These are phyloP conservation scores for Berghia stephanieae DNA, from an alignment of 1,140 invertebrate species.

Conservation along the genomic window DNA sequence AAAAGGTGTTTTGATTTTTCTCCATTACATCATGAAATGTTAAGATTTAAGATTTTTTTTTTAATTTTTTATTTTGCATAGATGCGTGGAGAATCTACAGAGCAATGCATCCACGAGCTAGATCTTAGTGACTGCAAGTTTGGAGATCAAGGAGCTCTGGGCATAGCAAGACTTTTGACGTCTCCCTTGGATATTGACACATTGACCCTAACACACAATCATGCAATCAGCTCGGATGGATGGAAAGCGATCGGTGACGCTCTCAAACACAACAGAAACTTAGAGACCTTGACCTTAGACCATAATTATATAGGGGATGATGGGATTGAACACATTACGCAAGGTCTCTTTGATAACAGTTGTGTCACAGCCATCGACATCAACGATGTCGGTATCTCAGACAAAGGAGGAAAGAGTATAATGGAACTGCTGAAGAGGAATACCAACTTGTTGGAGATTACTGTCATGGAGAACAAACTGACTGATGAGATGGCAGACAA, in stretches of 20 bases:
- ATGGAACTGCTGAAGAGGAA: constrained; percentile 50
- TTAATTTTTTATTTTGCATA: constrained; percentile 21
- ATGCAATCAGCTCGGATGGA: constrained; percentile 33
- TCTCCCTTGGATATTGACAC: constrained; percentile 42
- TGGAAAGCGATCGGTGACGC: constrained; percentile 49
- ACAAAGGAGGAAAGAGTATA: constrained; percentile 42
- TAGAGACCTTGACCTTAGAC: constrained; percentile 46
- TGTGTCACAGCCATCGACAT: constrained; percentile 44
- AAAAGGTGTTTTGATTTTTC: too few relatives aligned
- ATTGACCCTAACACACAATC: constrained; percentile 48
- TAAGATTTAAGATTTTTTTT: neutral
- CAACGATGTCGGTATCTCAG: constrained; percentile 42
- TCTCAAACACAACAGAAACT: constrained; percentile 43
- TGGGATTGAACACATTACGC: constrained; percentile 39
- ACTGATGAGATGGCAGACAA: constrained; percentile 37
- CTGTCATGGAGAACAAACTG: constrained; percentile 46
- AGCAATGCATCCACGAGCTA: constrained; percentile 33
- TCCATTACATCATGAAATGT: too few relatives aligned
- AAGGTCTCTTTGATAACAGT: constrained; percentile 42
- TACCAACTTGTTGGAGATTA: constrained; percentile 48
- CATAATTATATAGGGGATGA: constrained; percentile 47
- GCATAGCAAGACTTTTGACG: constrained; percentile 35
- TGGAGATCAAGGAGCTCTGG: constrained; percentile 35
- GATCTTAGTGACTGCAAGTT: constrained; percentile 42
- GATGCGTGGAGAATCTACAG: neutral